Conservation (phyloP, 2,888 invertebrate genomes). For the Lochmaea capreae region DNA sequence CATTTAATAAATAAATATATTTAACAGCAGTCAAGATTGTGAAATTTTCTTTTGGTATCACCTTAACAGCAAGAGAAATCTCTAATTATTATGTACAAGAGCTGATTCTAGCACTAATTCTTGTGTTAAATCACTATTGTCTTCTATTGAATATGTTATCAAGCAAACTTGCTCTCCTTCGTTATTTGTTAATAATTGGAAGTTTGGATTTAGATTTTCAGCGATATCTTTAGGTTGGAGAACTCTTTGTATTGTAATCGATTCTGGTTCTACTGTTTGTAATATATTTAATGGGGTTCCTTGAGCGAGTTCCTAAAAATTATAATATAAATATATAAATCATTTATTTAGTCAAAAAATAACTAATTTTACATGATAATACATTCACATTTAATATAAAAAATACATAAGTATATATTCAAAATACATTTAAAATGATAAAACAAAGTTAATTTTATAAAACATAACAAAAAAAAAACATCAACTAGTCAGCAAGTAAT, state of each 20-base stretch:
- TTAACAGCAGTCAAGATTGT: background rate
- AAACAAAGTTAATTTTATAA: no score
- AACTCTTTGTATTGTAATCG: slow-evolving; percentile 10
- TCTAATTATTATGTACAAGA: slow-evolving; percentile 31
- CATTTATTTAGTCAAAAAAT: background rate
- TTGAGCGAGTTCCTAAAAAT: slow-evolving; percentile 3
- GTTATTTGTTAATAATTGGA: slow-evolving; percentile 68
- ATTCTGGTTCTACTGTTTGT: background rate
- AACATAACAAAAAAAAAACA: no score
- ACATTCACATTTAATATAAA: no score
- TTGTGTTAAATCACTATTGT: slow-evolving; percentile 25
- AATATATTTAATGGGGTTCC: slow-evolving; percentile 10
- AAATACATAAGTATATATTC: no score
- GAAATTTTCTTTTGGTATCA: background rate
- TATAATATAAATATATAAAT: no score
- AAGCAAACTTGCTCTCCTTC: slow-evolving; percentile 72
- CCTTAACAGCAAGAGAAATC: background rate
- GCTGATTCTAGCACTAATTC: slow-evolving; percentile 25
- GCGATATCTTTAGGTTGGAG: slow-evolving; percentile 18
- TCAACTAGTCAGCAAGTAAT: no score
- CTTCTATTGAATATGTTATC: slow-evolving; percentile 66
- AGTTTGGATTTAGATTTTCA: slow-evolving; percentile 50
- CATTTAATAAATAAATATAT: background rate
- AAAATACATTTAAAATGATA: no score
- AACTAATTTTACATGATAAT: no score